Base-by-base conservation (phyloP, 1,140 invertebrate genomes). In the Lysiphlebus fabarum region DNA sequence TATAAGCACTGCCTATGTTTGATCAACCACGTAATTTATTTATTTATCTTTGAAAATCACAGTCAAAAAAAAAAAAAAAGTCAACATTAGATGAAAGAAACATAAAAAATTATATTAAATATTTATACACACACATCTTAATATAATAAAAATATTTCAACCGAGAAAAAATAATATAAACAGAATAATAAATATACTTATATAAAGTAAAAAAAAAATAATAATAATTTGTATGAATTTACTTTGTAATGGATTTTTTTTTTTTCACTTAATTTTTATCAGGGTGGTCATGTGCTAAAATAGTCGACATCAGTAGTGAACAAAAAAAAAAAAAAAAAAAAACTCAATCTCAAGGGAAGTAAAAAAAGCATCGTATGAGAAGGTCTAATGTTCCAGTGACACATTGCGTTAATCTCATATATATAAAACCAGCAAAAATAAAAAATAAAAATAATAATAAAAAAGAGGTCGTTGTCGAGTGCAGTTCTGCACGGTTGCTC, bases 1-100 rank as follows among this genome's bases (percentile, higher is more conserved):
- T 34, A 42, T 45, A 26, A 47, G 26, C 2, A 17, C 36, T 17
- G 14, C 42, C n/a, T 54, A 14, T 59, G 49, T 53, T 59, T 53
- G 51, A 59, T 53, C 58, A 47, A 12, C 50, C 36, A 48, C 41
- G 41, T 59, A 53, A 59, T 59, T 59, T 59, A 59, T 59, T 59
- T 53, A 45, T 59, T 53, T 43, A 17, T 10, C 58, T 34, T 49
- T 4, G 17, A 26, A 12, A 59, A 45, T 53, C 58, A 51, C 36
- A 33, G 50, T 9, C 36, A 12, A 51, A 59, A 53, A 53, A 14
- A n/a, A 43, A 53, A 42, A 34, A 36, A 53, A 47, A 47, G 17
- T 26, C 53, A 33, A 14, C 40, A 50, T 54, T 59, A 50, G 54
- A 59, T 54, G 58, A 37, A 47, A 45, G 45, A 47, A 40, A 47